Base-by-base conservation (phyloP, 2,888 invertebrate genomes). In the Blastobasis lacticolella region DNA sequence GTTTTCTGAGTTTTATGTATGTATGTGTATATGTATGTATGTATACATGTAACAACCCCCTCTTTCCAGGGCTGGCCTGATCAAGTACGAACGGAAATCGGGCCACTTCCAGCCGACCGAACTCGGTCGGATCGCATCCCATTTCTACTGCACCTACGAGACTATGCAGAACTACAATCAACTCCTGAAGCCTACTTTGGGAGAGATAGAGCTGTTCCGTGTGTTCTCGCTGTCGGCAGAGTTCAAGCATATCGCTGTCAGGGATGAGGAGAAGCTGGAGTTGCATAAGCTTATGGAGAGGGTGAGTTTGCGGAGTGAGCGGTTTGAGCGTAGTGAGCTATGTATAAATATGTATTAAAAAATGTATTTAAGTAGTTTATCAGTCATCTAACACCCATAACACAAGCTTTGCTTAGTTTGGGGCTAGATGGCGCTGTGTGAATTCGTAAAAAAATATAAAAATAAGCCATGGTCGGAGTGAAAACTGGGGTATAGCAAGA, bases 141-240 rank as follows among this genome's bases (percentile, higher is more conserved):
- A 99, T 88, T 99, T 95, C 89, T 99, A 99, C 84, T 97, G 98
- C 73, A 97, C 98, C 0, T 94, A 96, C 78, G 98, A 99, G 62
- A 97, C 98, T 0, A 98, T 99, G 93, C 91, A 95, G 63, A 95
- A 96, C 0, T 99, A 99, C 86, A 98, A 98, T 79, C 97, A 98
- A 75, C 90, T 99, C 48, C 82, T 99, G 57, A 98, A 99, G 77
- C 97, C 98, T 9, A 99, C 98, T 0, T 88, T 99, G 0, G 97
- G 97, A 55, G 99, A 99, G 87, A 99, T 99, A 48, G 99, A 99
- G 78, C 87, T 99, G 56, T 98, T 99, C 83, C 82, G 96, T 1
- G 98, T 99, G n/a, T 99, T 99, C 81, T 98, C 99, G 0, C 88
- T 99, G n/a, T 98, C 98, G 0, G 93, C 95, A 0, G 99, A 99